Evolutionary conservation across 2,888 invertebrate species (phyloP).

Genomic region (Pterostichus niger): DNA sequence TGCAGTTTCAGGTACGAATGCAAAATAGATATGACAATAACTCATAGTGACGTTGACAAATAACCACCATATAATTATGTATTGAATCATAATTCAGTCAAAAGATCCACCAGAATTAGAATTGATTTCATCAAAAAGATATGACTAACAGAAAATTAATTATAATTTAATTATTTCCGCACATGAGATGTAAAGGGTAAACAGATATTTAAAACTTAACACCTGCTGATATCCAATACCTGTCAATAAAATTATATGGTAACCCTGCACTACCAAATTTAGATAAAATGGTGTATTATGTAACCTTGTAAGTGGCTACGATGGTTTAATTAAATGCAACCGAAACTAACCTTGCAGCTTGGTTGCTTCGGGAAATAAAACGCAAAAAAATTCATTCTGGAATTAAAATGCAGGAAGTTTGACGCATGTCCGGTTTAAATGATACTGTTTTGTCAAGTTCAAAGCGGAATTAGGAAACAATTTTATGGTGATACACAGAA

Average conservation of each 20-base stretch:
- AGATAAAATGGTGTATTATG: conserved; percentile 32
- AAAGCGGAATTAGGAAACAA: conserved; percentile 37
- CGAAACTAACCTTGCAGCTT: conserved; percentile 35
- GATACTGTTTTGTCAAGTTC: conserved; percentile 36
- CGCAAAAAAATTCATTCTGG: conserved; percentile 48
- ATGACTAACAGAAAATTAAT: conserved; percentile 33
- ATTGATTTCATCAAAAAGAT: conserved; percentile 40
- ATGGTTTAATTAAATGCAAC: conserved; percentile 28
- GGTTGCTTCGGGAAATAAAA: conserved; percentile 31
- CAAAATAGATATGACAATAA: background rate
- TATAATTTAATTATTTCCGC: conserved; percentile 32
- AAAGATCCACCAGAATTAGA: conserved; percentile 2
- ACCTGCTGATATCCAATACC: conserved; percentile 44
- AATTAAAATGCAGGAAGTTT: conserved; percentile 51
- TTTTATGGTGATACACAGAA: conserved; percentile 14
- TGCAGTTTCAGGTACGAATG: background rate
- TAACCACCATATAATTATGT: conserved; percentile 12
- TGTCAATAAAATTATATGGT: conserved; percentile 24
- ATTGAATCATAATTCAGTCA: conserved; percentile 10
- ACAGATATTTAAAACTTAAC: conserved; percentile 41
- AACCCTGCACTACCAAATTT: conserved; percentile 47
- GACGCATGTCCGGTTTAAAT: conserved; percentile 47
- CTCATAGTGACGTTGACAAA: background rate
- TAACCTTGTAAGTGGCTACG: conserved; percentile 16
- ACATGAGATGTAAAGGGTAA: conserved; percentile 23